A percentile compares a stretch with the other conserved stretches of the same genome.
These are phyloP conservation scores for Sminthurinus signatus DNA, from an alignment of 1,140 invertebrate species.

Conservation along the genomic window DNA sequence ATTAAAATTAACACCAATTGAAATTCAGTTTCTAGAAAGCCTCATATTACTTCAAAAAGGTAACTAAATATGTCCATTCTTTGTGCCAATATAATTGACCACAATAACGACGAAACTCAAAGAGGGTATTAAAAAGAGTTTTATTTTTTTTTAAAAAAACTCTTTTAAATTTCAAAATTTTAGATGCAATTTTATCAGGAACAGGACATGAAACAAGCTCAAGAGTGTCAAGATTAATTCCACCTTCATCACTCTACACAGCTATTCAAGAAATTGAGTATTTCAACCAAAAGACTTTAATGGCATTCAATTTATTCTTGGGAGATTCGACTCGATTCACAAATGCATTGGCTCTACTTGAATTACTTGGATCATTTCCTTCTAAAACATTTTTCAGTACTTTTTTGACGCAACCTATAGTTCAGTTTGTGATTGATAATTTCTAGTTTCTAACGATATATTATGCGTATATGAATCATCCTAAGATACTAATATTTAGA, in stretches of 20 bases:
- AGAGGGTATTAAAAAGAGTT: too few relatives aligned
- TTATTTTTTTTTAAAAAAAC: background rate
- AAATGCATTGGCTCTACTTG: conserved; percentile 20
- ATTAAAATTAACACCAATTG: conserved; percentile 52
- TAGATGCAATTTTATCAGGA: background rate
- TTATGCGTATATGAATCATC: too few relatives aligned
- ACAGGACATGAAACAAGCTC: background rate
- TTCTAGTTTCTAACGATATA: too few relatives aligned
- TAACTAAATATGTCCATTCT: too few relatives aligned
- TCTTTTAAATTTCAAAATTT: background rate
- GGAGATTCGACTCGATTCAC: conserved; percentile 38
- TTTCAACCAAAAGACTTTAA: conserved; percentile 38
- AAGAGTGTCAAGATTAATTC: background rate
- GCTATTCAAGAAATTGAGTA: conserved; percentile 28
- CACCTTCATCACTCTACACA: background rate
- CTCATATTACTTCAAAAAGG: conserved; percentile 42
- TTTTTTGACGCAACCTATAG: conserved; percentile 21
- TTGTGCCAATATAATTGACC: too few relatives aligned
- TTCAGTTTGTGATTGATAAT: conserved; percentile 38
- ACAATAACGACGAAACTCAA: too few relatives aligned
- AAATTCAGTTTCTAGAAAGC: conserved; percentile 57
- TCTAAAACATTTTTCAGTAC: conserved; percentile 14
- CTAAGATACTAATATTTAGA: too few relatives aligned
- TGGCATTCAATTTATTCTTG: conserved; percentile 40
- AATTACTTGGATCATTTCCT: conserved; percentile 22